Evolutionary conservation across 2,888 invertebrate species (phyloP).

Genomic region (Habrosyne pyritoides): DNA sequence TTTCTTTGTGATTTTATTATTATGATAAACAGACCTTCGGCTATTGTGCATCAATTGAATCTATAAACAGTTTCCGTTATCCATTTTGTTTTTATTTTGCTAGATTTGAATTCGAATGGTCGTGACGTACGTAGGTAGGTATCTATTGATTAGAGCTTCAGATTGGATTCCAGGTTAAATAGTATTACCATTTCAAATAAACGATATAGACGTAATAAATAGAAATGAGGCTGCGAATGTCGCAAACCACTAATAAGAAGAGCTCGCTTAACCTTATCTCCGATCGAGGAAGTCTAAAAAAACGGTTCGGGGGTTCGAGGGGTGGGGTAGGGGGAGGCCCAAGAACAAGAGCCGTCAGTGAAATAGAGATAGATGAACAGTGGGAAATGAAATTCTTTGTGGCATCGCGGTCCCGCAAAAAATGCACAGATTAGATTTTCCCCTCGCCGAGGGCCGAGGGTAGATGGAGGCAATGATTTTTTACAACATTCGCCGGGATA

Average conservation of each 20-base stretch:
- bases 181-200: constrained; percentile 11
- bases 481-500: constrained; percentile 79
- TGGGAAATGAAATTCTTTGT: constrained; percentile 85
- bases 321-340: constrained; percentile 51
- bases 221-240: constrained; percentile 64
- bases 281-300: constrained; percentile 81
- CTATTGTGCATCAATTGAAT: constrained; percentile 71
- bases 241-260: constrained; percentile 78
- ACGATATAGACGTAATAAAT: constrained; percentile 59
- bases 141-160: background rate
- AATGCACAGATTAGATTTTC: constrained; percentile 85
- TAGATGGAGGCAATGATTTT: constrained; percentile 83
- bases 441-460: constrained; percentile 77
- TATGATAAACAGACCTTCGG: constrained; percentile 71
- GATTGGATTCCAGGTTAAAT: background rate
- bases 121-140: background rate
- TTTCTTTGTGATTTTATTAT: constrained; percentile 74
- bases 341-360: constrained; percentile 84
- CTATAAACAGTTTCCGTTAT: constrained; percentile 63
- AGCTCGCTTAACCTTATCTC: constrained; percentile 82
- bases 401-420: constrained; percentile 84
- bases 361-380: constrained; percentile 85
- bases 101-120: constrained; percentile 19
- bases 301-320: constrained; percentile 64
- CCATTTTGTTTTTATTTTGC: constrained; percentile 41